Evolutionary conservation across 2,888 invertebrate genomes (phyloP).

Genomic region (Platerodrilus igneus): DNA sequence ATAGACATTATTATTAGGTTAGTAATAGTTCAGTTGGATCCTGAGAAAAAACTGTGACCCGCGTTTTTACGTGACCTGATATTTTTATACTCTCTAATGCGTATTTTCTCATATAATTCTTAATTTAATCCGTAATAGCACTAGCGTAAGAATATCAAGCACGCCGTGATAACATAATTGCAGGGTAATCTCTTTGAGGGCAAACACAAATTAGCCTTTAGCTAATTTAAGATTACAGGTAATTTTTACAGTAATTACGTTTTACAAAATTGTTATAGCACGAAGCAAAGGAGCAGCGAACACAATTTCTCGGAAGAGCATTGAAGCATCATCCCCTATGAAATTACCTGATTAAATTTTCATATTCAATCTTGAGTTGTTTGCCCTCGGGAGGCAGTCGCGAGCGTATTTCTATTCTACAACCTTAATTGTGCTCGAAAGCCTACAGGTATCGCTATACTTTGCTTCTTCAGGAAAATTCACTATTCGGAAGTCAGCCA

Average conservation of each 20-base stretch:
- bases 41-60: too few species aligned
- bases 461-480: constrained; percentile 15
- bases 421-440: constrained; percentile 27
- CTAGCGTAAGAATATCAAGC: too few species aligned
- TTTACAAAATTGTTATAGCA: constrained; percentile 24
- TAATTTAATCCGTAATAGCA: too few species aligned
- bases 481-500: constrained; percentile 18
- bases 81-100: too few species aligned
- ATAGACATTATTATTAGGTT: too few species aligned
- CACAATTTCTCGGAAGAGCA: constrained; percentile 42
- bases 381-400: constrained; percentile 54
- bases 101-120: too few species aligned
- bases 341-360: constrained; percentile 73
- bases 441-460: constrained; percentile 26
- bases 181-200: constrained; percentile 11
- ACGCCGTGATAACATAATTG: constrained; percentile 9
- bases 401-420: constrained; percentile 31
- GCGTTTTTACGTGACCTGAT: too few species aligned
- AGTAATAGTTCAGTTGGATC: too few species aligned
- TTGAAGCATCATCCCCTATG: constrained; percentile 54
- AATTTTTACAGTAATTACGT: constrained; percentile 31
- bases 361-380: constrained; percentile 74
- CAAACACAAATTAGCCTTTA: constrained; percentile 23
- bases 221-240: constrained; percentile 32
- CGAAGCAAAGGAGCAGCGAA: constrained; percentile 30